A percentile compares a stretch with the other conserved stretches of the same genome.
phyloP scores from a whole-genome alignment of 2,113 vertebrate species.

The Bubo bubo region DNA sequence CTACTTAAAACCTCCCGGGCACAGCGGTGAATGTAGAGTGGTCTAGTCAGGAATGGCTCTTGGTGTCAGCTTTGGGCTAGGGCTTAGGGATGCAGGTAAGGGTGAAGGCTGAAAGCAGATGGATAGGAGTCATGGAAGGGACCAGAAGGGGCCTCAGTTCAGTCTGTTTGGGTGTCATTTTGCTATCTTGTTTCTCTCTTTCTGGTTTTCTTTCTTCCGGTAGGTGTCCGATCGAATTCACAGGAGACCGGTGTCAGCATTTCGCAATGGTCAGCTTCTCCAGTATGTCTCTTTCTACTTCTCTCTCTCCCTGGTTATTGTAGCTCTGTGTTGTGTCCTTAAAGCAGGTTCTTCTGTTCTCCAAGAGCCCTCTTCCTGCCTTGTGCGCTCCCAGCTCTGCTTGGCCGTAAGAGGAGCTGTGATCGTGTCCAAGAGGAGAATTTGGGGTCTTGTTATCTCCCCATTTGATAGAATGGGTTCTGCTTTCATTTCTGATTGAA shows the following conservation, averaged over 20 bases:
- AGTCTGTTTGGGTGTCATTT: conserved; percentile 76
- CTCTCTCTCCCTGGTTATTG: conserved; percentile 81
- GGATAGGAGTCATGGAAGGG: conserved; percentile 65
- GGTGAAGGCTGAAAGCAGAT: conserved; percentile 69
- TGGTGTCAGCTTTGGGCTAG: conserved; percentile 77
- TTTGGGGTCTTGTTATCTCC: neutral
- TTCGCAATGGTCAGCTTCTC: conserved; percentile 99
- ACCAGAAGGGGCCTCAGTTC: conserved; percentile 73
- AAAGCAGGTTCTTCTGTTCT: conserved; percentile 65
- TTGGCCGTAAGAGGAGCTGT: conserved; percentile 12
- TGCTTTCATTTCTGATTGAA: conserved; percentile 20
- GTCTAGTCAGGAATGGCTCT: conserved; percentile 77
- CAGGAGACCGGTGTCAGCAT: conserved; percentile 99
- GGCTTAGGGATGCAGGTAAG: conserved; percentile 82
- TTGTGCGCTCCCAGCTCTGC: conserved; percentile 33
- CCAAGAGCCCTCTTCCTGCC: conserved; percentile 35
- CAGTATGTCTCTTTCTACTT: conserved; percentile 98
- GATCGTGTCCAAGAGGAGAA: conserved; percentile 19
- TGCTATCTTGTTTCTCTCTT: conserved; percentile 85
- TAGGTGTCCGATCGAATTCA: conserved; percentile 99
- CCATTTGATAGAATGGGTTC: neutral
- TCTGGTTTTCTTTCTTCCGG: conserved; percentile 87
- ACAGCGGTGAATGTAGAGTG: conserved; percentile 76
- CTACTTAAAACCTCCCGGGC: conserved; percentile 78
- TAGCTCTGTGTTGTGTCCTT: conserved; percentile 58